Evolutionary conservation across 1,140 invertebrate genomes (phyloP).

Genomic region (Habropoda laboriosa): DNA sequence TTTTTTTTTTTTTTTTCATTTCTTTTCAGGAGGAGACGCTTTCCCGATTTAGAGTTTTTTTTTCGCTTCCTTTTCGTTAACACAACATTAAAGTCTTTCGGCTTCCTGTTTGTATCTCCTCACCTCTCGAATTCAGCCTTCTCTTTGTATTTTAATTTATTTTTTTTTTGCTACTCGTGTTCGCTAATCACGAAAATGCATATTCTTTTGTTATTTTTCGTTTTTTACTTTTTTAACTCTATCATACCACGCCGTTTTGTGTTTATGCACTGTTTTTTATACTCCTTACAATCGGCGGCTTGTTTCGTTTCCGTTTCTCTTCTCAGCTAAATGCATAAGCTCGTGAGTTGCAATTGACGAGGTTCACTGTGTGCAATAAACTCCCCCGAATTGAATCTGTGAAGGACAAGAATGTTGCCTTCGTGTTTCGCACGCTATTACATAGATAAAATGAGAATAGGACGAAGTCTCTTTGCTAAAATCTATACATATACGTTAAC

Average conservation of each 20-base stretch:
- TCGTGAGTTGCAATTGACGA: constrained; percentile 64
- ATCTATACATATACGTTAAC: constrained; percentile 52
- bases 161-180: neutral
- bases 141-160: neutral
- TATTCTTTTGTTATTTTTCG: neutral
- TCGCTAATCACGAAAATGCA: constrained; percentile 4
- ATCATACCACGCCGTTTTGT: neutral
- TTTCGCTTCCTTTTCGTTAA: neutral
- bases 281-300: neutral
- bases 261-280: neutral
- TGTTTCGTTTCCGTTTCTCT: constrained; percentile 8
- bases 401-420: constrained; percentile 25
- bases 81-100: neutral
- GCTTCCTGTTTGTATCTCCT: no score
- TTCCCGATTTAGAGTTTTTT: constrained; percentile 23
- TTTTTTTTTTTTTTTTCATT: neutral
- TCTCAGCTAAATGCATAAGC: constrained; percentile 64
- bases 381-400: constrained; percentile 76
- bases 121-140: neutral
- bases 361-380: constrained; percentile 71
- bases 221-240: neutral
- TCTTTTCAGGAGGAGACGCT: constrained; percentile 8
- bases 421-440: constrained; percentile 41
- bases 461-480: constrained; percentile 36
- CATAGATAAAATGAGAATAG: constrained; percentile 51